phyloP scores from a whole-genome alignment of 2,888 invertebrate species.

The Altica lythri region DNA sequence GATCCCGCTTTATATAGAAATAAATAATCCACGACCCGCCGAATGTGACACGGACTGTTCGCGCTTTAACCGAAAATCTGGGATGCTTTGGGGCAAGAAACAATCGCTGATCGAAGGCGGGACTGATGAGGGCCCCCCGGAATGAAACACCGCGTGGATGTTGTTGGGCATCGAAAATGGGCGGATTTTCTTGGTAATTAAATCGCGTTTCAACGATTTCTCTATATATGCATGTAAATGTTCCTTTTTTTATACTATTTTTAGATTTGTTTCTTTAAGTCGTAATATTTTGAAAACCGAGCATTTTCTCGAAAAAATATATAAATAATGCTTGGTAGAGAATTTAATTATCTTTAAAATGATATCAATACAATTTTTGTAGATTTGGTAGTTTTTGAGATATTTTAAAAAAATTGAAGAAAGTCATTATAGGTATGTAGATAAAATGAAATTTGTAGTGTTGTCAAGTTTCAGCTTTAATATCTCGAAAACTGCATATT shows the following conservation, averaged over 20 bases:
- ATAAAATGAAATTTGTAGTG: no score
- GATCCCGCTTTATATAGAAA: slow-evolving; percentile 13
- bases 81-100: slow-evolving; percentile 17
- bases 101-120: slow-evolving; percentile 19
- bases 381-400: no score
- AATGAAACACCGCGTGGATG: slow-evolving; percentile 6
- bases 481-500: no score
- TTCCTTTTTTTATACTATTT: background rate
- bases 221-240: background rate
- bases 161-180: background rate
- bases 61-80: slow-evolving; percentile 18
- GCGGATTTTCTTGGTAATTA: background rate
- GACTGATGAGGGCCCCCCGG: slow-evolving; percentile 15
- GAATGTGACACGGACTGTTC: slow-evolving; percentile 13
- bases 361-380: no score
- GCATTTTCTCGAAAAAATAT: background rate
- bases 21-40: slow-evolving; percentile 20
- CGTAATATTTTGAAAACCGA: background rate
- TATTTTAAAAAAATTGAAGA: no score
- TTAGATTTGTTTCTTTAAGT: background rate
- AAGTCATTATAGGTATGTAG: no score
- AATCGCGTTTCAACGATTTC: background rate
- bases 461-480: no score
- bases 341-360: background rate
- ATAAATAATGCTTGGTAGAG: background rate